phyloP scores from a whole-genome alignment of 1,140 invertebrate species.

The Drosophila pseudoobscura region DNA sequence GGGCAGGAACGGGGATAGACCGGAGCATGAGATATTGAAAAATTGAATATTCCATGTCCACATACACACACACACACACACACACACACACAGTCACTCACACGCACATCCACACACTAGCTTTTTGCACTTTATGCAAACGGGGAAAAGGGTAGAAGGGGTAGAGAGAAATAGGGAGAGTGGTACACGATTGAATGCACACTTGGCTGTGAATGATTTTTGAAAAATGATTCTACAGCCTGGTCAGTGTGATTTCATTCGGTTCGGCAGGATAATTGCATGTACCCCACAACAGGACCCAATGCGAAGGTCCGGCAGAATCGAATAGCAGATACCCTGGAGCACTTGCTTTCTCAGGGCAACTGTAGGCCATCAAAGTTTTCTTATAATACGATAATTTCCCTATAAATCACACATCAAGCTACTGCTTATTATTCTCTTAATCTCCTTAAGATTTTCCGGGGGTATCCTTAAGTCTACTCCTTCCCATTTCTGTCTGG shows the following conservation, averaged over 20 bases:
- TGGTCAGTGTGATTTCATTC: constrained; percentile 65
- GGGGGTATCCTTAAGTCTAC: too few species aligned
- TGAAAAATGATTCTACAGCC: constrained; percentile 68
- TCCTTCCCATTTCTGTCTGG: constrained; percentile 19
- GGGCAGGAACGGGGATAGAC: constrained; percentile 6
- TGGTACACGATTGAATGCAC: constrained; percentile 70
- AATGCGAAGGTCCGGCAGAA: background rate
- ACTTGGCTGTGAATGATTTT: constrained; percentile 76
- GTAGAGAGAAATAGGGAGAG: background rate
- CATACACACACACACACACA: constrained; percentile 6
- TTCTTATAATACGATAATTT: too few species aligned
- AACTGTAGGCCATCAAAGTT: too few species aligned
- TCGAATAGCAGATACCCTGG: constrained; percentile 9
- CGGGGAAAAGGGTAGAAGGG: constrained; percentile 17
- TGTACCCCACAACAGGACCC: constrained; percentile 38
- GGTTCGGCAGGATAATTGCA: constrained; percentile 73
- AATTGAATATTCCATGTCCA: constrained; percentile 79
- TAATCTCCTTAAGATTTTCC: too few species aligned
- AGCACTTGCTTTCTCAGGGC: too few species aligned
- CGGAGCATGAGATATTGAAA: constrained; percentile 76
- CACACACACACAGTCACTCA: constrained; percentile 18
- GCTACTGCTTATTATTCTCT: too few species aligned
- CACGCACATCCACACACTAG: constrained; percentile 33
- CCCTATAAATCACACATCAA: background rate
- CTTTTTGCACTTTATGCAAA: constrained; percentile 61